Evolutionary conservation across 2,113 vertebrate genomes (phyloP).

Genomic region (Noctilio leporinus): DNA sequence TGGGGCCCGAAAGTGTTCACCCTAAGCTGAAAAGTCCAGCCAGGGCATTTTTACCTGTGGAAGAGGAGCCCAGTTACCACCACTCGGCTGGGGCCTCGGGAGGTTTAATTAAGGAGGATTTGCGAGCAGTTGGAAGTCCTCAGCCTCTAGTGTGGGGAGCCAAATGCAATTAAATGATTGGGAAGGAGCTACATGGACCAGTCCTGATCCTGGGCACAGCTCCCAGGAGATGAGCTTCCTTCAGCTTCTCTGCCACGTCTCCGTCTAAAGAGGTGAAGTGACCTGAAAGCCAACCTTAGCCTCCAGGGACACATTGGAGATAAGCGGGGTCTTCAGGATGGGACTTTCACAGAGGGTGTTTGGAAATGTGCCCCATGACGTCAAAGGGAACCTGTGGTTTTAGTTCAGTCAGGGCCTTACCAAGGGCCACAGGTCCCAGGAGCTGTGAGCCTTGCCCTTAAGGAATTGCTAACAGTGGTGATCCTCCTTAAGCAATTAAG

Average conservation of each 20-base stretch:
- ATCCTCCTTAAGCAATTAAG: neutral
- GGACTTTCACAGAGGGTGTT: neutral
- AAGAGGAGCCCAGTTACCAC: neutral
- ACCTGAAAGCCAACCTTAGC: neutral
- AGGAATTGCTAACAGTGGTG: neutral
- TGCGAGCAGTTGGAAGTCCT: constrained; percentile 30
- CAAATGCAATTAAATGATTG: constrained; percentile 28
- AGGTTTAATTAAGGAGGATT: constrained; percentile 61
- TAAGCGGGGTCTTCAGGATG: neutral
- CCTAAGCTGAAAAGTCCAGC: neutral
- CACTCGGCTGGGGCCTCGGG: neutral
- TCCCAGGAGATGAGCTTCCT: neutral
- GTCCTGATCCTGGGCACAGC: neutral
- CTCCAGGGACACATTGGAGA: neutral
- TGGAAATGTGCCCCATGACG: neutral
- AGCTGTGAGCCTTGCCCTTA: neutral
- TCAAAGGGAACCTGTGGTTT: neutral
- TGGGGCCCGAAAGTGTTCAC: neutral
- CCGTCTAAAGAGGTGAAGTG: neutral
- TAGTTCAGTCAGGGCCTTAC: neutral
- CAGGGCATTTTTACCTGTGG: neutral
- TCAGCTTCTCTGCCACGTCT: neutral
- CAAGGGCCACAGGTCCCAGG: neutral
- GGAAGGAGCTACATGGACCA: neutral
- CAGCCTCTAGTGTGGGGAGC: constrained; percentile 17